Base-by-base conservation (phyloP, 2,113 vertebrate genomes). In the Panurus biarmicus region DNA sequence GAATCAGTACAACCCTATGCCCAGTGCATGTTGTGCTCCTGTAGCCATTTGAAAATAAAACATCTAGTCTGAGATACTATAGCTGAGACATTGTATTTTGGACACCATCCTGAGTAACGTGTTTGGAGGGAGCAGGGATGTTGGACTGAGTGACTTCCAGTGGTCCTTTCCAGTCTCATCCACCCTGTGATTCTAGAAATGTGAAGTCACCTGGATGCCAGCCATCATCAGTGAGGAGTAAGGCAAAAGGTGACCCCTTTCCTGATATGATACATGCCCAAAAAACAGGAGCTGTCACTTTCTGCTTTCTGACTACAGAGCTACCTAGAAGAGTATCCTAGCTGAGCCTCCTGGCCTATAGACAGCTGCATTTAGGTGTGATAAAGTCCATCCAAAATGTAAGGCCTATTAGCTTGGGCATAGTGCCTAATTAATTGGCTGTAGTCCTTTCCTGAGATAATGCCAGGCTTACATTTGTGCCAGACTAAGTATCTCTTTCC, bases 381-480 rank as follows among this genome's bases (percentile, higher is more conserved):
- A 71, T 60, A 56, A 83, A 84, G 65, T 81, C 73, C 17, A 56
- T 89, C 36, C 44, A 62, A 87, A 90, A 67, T 28, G 17, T 71
- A 64, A 94, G 19, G 25, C 29, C 40, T 78, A 74, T 87, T 89
- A 94, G 11, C n/a, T 74, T 44, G 77, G 73, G 65, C 77, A 85
- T 7, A 64, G 48, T 71, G 70, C 70, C 87, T 91, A 87, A 89
- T 94, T 89, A 91, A 92, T 67, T 92, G 51, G 65, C 87, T 85
- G 44, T 40, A 72, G 17, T 85, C 53, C 65, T 67, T 85, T 85
- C 53, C 84, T 91, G 70, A 94, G 44, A 38, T 29, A 89, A 74
- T 75, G 57, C 38, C 73, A 95, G 65, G 40, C 24, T 71, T 66
- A 78, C 26, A 51, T 71, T 74, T 85, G 65, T 58, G 65, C 64